Evolutionary conservation across 2,797 vertebrate genomes (phyloP), one percentile per base, ranked within the genome.

Genomic region (Podarcis lilfordi): DNA sequence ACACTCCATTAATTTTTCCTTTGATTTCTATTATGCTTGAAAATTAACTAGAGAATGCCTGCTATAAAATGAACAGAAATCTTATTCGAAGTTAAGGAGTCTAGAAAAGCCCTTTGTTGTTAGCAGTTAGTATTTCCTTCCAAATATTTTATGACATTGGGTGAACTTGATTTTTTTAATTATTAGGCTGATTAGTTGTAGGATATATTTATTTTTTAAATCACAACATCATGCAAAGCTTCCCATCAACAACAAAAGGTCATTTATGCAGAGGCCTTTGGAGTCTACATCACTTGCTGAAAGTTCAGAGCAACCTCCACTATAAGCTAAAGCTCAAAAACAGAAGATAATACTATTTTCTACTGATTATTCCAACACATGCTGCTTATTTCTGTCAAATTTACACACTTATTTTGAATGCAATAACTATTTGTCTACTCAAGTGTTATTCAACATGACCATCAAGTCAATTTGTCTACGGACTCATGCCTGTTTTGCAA

Each of bases 31-130:
- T 87, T 25, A 32, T 7, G 17, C 45, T 76, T 85, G 66, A 76
- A 91, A 87, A 59, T 9, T 17, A 88, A 82, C 10, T 74, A 32
- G 21, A 80, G 55, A 88, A 77, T 13, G 64, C 0, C 21, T 2
- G 27, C 15, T 55, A 55, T 50, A 87, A 90, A 84, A 74, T 83
- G 50, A 89, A 82, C 10, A 35, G 29, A 2, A 86, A 69, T 45
- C 15, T 29, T 2, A 85, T 91, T 80, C 64, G 45, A 93, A 86
- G 83, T 72, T 35, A 89, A 68, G 64, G 84, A 88, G 32, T 66
- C 64, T 86, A 64, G 87, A 35, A 11, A 89, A 91, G 78, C 64
- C 61, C 50, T 91, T 45, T 61, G 50, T 84, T 79, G 29, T 64
- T 72, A 88, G 69, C 15, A 77, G 84, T 72, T 90, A 75, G 40